Conservation (phyloP, 2,888 invertebrate species). For the Rhimphoctona megacephalus region DNA sequence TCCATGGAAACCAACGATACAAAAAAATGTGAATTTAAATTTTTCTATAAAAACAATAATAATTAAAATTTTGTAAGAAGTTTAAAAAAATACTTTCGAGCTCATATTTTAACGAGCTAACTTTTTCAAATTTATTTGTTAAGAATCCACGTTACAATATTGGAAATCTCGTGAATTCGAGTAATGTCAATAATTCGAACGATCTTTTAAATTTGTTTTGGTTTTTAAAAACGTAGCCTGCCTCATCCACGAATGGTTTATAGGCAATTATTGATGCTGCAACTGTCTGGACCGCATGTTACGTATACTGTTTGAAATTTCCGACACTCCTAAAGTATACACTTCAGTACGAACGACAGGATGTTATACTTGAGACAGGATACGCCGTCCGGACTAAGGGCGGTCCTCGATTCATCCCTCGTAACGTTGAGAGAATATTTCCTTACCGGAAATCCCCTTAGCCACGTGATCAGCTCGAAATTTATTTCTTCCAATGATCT, state of each 20-base stretch:
- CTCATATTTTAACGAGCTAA: neutral
- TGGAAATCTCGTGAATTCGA: neutral
- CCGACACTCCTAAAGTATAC: slow-evolving; percentile 43
- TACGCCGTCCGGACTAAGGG: slow-evolving; percentile 46
- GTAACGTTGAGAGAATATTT: slow-evolving; percentile 54
- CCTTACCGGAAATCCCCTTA: slow-evolving; percentile 65
- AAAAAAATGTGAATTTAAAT: neutral
- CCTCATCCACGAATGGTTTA: neutral
- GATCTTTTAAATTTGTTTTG: neutral
- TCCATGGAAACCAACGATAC: neutral
- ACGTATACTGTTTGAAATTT: slow-evolving; percentile 46
- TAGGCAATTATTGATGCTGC: neutral
- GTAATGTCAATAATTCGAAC: neutral
- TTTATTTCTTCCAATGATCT: neutral
- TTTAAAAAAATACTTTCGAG: neutral
- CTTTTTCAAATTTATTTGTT: neutral
- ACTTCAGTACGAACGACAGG: slow-evolving; percentile 63
- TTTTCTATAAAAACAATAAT: too few species aligned
- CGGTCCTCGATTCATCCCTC: slow-evolving; percentile 60
- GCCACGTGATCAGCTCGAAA: slow-evolving; percentile 29
- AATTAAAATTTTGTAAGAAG: neutral
- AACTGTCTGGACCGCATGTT: slow-evolving; percentile 44
- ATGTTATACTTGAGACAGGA: slow-evolving; percentile 72
- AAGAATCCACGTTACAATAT: neutral
- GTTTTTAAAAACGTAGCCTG: neutral